These are phyloP conservation scores for Sweltsa coloradensis DNA, from an alignment of 1,140 invertebrate species.

Conservation along the genomic window DNA sequence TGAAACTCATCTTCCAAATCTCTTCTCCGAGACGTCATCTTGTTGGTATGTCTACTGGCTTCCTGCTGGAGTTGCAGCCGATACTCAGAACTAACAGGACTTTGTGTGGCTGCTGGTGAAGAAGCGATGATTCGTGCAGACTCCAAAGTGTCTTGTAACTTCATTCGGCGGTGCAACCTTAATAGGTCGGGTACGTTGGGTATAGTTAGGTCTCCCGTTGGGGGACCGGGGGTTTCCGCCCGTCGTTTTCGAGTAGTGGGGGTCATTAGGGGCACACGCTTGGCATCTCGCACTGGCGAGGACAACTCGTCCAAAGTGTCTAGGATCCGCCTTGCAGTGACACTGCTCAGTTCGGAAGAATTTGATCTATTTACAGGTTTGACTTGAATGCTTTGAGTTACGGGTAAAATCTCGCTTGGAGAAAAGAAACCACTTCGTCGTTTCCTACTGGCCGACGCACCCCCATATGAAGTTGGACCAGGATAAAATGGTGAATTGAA, in stretches of 20 bases:
- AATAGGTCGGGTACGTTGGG: constrained; percentile 44
- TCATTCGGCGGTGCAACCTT: constrained; percentile 39
- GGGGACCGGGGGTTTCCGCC: constrained; percentile 18
- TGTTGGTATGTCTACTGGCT: not conserved
- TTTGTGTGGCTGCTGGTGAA: not conserved
- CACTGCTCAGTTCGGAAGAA: constrained; percentile 29
- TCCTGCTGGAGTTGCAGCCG: not conserved
- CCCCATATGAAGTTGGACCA: constrained; percentile 69
- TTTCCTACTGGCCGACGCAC: constrained; percentile 44
- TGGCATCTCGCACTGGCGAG: constrained; percentile 56
- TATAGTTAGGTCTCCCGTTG: constrained; percentile 36
- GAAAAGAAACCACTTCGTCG: not conserved
- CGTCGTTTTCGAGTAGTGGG: not conserved
- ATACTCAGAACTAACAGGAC: not conserved
- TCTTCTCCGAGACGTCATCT: not conserved
- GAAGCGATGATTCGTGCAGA: constrained; percentile 30
- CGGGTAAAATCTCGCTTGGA: constrained; percentile 24
- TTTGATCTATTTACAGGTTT: constrained; percentile 30
- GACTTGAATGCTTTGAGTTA: constrained; percentile 31
- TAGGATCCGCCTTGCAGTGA: constrained; percentile 52
- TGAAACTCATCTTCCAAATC: constrained; percentile 5
- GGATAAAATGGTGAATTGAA: constrained; percentile 63
- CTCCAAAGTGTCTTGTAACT: constrained; percentile 45
- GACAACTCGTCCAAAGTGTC: constrained; percentile 60
- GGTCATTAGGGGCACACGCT: constrained; percentile 22